A percentile compares a stretch with the other conserved stretches of the same genome.
phyloP scores from a whole-genome alignment of 1,140 invertebrate species.

The Drosophila nannoptera region DNA sequence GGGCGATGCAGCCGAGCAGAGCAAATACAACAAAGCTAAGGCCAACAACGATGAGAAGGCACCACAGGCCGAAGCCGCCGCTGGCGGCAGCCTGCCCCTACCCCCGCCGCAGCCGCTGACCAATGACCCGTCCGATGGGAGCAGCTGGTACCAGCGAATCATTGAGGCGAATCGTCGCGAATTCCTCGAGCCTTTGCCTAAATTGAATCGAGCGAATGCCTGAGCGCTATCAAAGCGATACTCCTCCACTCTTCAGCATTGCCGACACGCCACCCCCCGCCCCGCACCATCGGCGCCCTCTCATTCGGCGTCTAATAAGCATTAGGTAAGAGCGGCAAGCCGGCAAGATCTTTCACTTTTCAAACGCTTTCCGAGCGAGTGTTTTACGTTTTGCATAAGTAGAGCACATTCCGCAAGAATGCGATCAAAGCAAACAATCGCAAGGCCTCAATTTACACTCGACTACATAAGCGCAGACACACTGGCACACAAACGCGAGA shows the following conservation, averaged over 20 bases:
- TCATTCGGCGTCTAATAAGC: slow-evolving; percentile 14
- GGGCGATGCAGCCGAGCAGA: slow-evolving; percentile 3
- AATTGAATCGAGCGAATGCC: slow-evolving; percentile 48
- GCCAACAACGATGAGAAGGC: slow-evolving; percentile 67
- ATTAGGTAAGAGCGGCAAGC: slow-evolving; percentile 52
- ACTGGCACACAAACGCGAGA: background rate
- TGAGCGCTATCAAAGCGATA: slow-evolving; percentile 2
- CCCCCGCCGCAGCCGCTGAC: slow-evolving; percentile 50
- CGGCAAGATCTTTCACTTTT: slow-evolving; percentile 64
- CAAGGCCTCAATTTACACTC: slow-evolving; percentile 30
- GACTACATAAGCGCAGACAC: slow-evolving; percentile 11
- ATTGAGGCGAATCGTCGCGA: slow-evolving; percentile 70
- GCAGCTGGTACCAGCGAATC: slow-evolving; percentile 63
- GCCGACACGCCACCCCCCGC: slow-evolving; percentile 26
- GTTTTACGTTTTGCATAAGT: slow-evolving; percentile 29
- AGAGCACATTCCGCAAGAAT: slow-evolving; percentile 24
- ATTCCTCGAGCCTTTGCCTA: slow-evolving; percentile 65
- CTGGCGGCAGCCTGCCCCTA: slow-evolving; percentile 4
- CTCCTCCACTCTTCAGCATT: slow-evolving; percentile 11
- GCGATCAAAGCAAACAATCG: slow-evolving; percentile 26
- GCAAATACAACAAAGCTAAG: slow-evolving; percentile 18
- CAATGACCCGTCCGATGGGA: slow-evolving; percentile 28
- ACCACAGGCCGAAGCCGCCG: slow-evolving; percentile 36
- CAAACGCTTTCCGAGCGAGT: slow-evolving; percentile 8
- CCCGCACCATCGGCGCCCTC: too few relatives aligned